phyloP scores from a whole-genome alignment of 1,140 invertebrate genomes.

The Metaphire vulgaris region DNA sequence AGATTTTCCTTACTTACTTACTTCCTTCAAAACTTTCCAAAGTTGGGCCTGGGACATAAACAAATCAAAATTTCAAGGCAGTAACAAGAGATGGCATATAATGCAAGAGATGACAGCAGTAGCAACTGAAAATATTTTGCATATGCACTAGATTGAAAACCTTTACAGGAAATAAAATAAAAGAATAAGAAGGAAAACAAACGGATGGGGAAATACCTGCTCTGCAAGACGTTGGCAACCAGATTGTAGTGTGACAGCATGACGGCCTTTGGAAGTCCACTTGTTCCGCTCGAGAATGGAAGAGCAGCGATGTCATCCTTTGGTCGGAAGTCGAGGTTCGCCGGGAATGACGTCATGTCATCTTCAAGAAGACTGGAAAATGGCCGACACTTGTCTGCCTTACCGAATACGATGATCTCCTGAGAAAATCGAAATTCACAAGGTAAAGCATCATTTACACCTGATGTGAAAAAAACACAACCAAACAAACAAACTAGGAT shows the following conservation, averaged over 20 bases:
- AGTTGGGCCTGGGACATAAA: too few relatives aligned
- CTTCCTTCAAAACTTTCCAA: too few relatives aligned
- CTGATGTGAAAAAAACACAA: background rate
- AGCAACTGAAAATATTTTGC: background rate
- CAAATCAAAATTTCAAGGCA: background rate
- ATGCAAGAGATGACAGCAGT: background rate
- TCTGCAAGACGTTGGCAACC: background rate
- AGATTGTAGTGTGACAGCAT: conserved; percentile 42
- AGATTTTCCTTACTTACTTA: too few relatives aligned
- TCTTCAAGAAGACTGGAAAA: conserved; percentile 34
- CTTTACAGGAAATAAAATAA: background rate
- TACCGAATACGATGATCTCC: conserved; percentile 44
- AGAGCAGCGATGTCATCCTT: conserved; percentile 34
- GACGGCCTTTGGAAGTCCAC: conserved; percentile 45
- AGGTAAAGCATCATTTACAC: background rate
- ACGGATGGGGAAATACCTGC: too few relatives aligned
- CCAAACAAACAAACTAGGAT: background rate
- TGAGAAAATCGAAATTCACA: conserved; percentile 28
- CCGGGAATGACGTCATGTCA: conserved; percentile 3
- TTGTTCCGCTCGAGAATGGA: conserved; percentile 45
- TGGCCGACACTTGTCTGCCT: conserved; percentile 36
- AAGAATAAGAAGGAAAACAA: too few relatives aligned
- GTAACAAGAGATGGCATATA: background rate
- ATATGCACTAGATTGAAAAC: too few relatives aligned
- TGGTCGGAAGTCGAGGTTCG: background rate